A percentile compares a stretch with the other conserved stretches of the same genome.
phyloP scores from a whole-genome alignment of 2,113 vertebrate genomes.

The Phalacrocorax brasilianus region DNA sequence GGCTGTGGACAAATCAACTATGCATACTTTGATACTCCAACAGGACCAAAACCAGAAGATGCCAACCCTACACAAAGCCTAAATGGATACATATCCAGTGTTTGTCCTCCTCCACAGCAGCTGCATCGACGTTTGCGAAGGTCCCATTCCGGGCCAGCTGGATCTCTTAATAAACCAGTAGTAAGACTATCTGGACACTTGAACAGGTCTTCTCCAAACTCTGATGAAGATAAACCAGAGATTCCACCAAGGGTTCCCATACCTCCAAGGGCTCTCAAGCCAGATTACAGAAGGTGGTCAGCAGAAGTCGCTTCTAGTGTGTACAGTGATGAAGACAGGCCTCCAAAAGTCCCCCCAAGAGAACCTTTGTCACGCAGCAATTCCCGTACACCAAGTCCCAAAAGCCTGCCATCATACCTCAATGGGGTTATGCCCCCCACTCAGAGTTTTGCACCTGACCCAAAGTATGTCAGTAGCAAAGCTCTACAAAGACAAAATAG shows the following conservation, averaged over 20 bases:
- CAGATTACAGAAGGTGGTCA: conserved; percentile 92
- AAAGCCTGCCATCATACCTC: conserved; percentile 90
- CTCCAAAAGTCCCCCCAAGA: conserved; percentile 91
- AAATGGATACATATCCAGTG: not conserved
- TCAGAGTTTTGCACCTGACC: conserved; percentile 96
- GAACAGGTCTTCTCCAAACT: conserved; percentile 71
- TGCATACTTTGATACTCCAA: conserved; percentile 85
- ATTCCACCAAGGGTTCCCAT: conserved; percentile 92
- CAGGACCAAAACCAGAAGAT: conserved; percentile 58
- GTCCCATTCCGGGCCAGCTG: conserved; percentile 91
- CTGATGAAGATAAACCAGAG: conserved; percentile 83
- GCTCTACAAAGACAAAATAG: conserved; percentile 90
- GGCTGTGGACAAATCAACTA: conserved; percentile 89
- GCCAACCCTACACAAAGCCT: conserved; percentile 42
- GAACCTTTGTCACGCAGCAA: conserved; percentile 84
- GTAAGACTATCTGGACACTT: conserved; percentile 71
- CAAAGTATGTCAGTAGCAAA: conserved; percentile 91
- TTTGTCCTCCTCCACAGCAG: conserved; percentile 73
- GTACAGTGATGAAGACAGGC: conserved; percentile 90
- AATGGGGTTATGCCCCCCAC: conserved; percentile 96
- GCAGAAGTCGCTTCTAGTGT: conserved; percentile 90
- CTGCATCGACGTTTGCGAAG: conserved; percentile 84
- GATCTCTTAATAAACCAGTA: conserved; percentile 88
- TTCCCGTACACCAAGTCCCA: conserved; percentile 91
- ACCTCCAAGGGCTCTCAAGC: conserved; percentile 85